phyloP scores from a whole-genome alignment of 1,140 invertebrate species.

The Plectrocnemia conspersa region DNA sequence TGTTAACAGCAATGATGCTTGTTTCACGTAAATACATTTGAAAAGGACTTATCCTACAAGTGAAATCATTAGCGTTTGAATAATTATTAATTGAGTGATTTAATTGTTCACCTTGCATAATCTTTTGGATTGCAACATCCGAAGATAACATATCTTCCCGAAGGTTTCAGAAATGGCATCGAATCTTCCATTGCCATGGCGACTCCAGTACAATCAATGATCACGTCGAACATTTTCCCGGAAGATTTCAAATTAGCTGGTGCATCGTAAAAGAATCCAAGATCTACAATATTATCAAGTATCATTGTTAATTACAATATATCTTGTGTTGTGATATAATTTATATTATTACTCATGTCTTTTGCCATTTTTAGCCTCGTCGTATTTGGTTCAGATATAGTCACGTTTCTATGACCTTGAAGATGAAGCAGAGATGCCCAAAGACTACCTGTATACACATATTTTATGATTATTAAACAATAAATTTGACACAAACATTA shows the following conservation, averaged over 20 bases:
- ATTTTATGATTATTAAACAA: too few species aligned
- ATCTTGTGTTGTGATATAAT: slow-evolving; percentile 9
- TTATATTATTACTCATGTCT: slow-evolving; percentile 51
- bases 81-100: background rate
- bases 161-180: slow-evolving; percentile 44
- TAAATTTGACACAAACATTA: too few species aligned
- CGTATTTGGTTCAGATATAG: slow-evolving; percentile 59
- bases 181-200: slow-evolving; percentile 53
- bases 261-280: slow-evolving; percentile 52
- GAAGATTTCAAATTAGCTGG: slow-evolving; percentile 54
- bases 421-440: slow-evolving; percentile 61
- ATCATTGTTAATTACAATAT: background rate
- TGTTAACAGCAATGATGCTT: slow-evolving; percentile 58
- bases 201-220: slow-evolving; percentile 64
- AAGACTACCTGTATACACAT: slow-evolving; percentile 55
- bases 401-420: slow-evolving; percentile 62
- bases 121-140: slow-evolving; percentile 46
- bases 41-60: slow-evolving; percentile 56
- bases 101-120: slow-evolving; percentile 23
- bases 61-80: slow-evolving; percentile 23
- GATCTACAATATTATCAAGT: slow-evolving; percentile 46
- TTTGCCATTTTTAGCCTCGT: slow-evolving; percentile 51
- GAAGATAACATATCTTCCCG: slow-evolving; percentile 56
- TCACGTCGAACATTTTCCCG: slow-evolving; percentile 54
- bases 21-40: slow-evolving; percentile 61